Base-by-base conservation (phyloP, 2,888 invertebrate species). In the Dione vanillae region DNA sequence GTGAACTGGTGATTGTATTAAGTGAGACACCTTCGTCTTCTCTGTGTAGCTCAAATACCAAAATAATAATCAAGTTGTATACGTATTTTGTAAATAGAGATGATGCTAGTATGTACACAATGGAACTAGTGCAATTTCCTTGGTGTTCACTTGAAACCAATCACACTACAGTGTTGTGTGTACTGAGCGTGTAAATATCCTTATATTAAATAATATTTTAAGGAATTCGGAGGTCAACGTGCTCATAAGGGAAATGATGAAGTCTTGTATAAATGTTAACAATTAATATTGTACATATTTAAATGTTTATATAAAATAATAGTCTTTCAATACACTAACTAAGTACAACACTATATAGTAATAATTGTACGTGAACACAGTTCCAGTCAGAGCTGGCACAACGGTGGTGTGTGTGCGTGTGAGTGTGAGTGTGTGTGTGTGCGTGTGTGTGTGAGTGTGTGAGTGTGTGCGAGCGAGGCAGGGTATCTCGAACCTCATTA, bases 91-190 rank as follows among this genome's bases (percentile, higher is more conserved):
- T 6, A 27, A 52, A 0, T 5, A 20, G 5, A 6, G 20, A 10
- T 19, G 27, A 52, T 27, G 12, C 10, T 52, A 52, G 27, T 37
- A 37, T 54, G 35, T 27, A 14, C 27, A 35, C 52, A 27, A 35
- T 37, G 54, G 54, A 54, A 37, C 54, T 37, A n/a, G 37, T 54
- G 54, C 54, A 54, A 54, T 52, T 52, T 35, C 14, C 27, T n/a
- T 7, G 7, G 7, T 27, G 9, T 27, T 27, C 52, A 52, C 35
- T 52, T n/a, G 1, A 11, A 54, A 12, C 37, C 10, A 37, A 16
- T 56, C 37, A 16, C 11, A 10, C 56, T 37, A 16, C 5, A 37
- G 16, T 56, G 16, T 3, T 56, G 2, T 5, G 27, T 5, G 5
- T 37, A 56, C 37, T 37, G 2, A n/a, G 37, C 37, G 8, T 35